Evolutionary conservation across 2,113 vertebrate genomes (phyloP).

Genomic region (Percina caprodes): DNA sequence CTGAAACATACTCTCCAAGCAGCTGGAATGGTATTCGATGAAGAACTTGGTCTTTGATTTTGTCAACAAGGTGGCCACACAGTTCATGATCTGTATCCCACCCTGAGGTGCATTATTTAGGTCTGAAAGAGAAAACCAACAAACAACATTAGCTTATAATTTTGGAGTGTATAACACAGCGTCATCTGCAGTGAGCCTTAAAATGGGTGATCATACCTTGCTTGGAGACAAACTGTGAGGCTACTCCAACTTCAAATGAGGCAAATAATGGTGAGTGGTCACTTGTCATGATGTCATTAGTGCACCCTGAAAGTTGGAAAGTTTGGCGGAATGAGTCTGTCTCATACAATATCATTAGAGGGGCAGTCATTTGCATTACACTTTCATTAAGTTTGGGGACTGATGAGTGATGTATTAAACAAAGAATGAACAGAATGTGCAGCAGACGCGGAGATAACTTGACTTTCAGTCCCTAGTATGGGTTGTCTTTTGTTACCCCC

Average conservation of each 20-base stretch:
- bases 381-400: neutral
- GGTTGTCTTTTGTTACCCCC: neutral
- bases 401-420: neutral
- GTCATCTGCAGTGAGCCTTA: neutral
- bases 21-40: constrained; percentile 96
- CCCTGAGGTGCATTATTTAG: constrained; percentile 87
- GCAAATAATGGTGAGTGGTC: constrained; percentile 98
- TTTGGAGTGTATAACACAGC: neutral
- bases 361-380: neutral
- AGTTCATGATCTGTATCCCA: constrained; percentile 93
- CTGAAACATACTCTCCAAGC: constrained; percentile 89
- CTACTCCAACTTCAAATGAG: constrained; percentile 97
- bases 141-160: neutral
- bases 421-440: neutral
- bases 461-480: neutral
- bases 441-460: neutral
- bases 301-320: constrained; percentile 87
- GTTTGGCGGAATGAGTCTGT: neutral
- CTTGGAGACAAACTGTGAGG: constrained; percentile 97
- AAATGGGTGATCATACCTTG: constrained; percentile 83
- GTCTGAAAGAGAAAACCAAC: constrained; percentile 77
- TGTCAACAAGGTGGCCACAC: constrained; percentile 89
- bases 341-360: neutral
- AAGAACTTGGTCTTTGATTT: constrained; percentile 98
- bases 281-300: constrained; percentile 95